A percentile compares a stretch with the other conserved stretches of the same genome.
Conservation (phyloP, 2,888 invertebrate genomes). For the Drosophila algonquin region DNA sequence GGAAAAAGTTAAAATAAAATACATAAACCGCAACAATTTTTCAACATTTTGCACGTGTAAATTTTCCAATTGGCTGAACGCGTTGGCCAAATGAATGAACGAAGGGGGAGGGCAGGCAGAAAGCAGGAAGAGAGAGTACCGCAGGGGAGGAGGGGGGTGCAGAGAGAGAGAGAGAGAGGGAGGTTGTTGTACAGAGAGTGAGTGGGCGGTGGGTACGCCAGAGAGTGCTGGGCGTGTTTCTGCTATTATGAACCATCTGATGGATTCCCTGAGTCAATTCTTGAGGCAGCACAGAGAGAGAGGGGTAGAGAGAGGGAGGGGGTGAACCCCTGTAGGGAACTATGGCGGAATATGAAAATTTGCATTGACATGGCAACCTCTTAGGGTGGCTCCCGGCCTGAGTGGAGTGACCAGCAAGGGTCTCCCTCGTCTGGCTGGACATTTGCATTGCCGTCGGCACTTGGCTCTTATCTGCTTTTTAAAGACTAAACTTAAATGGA, state of each 20-base stretch:
- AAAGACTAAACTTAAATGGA: too few species aligned
- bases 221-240: constrained; percentile 27
- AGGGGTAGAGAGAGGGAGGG: too few species aligned
- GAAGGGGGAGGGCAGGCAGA: constrained; percentile 3
- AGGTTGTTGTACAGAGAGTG: constrained; percentile 10
- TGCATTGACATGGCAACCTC: constrained; percentile 18
- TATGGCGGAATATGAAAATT: constrained; percentile 40
- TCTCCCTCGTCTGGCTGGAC: constrained; percentile 5
- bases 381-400: constrained; percentile 27
- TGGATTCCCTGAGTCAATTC: constrained; percentile 34
- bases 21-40: constrained; percentile 81
- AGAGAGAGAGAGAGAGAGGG: neutral
- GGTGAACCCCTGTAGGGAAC: neutral
- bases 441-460: constrained; percentile 44
- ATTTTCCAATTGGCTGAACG: constrained; percentile 82
- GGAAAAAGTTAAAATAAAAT: constrained; percentile 38
- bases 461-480: neutral
- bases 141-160: neutral
- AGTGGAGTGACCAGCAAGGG: constrained; percentile 18
- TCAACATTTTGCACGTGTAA: constrained; percentile 83
- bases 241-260: constrained; percentile 40
- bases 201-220: constrained; percentile 18
- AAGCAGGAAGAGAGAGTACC: neutral
- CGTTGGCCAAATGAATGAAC: constrained; percentile 51
- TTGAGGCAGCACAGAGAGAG: constrained; percentile 28